Conservation (phyloP, 2,797 vertebrate genomes). For the Acrossocheilus wenchowensis region DNA sequence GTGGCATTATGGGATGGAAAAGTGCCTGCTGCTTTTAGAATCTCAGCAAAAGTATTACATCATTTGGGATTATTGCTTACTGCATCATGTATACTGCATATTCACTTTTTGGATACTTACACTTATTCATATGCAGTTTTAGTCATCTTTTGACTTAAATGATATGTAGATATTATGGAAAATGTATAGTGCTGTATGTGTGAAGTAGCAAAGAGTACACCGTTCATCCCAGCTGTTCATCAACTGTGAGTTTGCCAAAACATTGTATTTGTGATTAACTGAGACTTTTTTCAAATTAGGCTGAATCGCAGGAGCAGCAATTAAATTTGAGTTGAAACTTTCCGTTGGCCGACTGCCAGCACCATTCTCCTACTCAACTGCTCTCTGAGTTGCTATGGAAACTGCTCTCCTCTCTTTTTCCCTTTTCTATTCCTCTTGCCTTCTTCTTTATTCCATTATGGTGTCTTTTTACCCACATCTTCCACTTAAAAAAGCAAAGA, state of each 20-base stretch:
- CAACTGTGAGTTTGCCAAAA: constrained; percentile 44
- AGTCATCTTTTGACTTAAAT: background rate
- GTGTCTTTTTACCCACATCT: constrained; percentile 21
- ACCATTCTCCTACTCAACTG: constrained; percentile 40
- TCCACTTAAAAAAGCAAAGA: background rate
- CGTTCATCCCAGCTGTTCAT: constrained; percentile 28
- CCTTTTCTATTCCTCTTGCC: constrained; percentile 36
- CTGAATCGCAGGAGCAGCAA: constrained; percentile 48
- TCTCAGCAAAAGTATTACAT: background rate
- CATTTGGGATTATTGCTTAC: background rate
- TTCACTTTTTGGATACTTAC: background rate
- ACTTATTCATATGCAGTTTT: background rate
- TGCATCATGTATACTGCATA: background rate
- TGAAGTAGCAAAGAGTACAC: background rate
- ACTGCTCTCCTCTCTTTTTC: constrained; percentile 59
- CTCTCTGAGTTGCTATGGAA: constrained; percentile 65
- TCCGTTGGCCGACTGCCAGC: constrained; percentile 42
- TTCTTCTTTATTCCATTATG: constrained; percentile 21
- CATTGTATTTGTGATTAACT: constrained; percentile 51
- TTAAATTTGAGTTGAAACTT: constrained; percentile 58
- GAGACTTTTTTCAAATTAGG: constrained; percentile 36
- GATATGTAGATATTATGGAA: background rate
- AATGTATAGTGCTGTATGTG: background rate
- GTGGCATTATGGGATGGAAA: background rate
- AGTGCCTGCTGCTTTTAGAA: background rate